These are phyloP conservation scores for Cydia amplana DNA, from an alignment of 1,140 invertebrate species.

Conservation along the genomic window DNA sequence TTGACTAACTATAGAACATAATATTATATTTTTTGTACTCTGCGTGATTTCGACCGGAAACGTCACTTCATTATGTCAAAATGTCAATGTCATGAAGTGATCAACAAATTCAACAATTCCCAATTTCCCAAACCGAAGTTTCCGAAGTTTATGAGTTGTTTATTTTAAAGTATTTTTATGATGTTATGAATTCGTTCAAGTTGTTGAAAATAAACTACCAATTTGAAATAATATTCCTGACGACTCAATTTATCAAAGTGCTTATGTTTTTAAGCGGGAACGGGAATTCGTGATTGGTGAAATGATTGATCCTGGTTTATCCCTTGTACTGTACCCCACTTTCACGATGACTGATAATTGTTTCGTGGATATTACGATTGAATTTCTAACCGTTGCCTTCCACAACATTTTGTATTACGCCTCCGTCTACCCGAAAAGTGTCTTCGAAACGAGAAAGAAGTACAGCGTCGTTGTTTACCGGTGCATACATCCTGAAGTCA, in stretches of 20 bases:
- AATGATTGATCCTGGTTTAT: background rate
- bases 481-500: conserved; percentile 81
- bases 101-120: too few species aligned
- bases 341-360: conserved; percentile 58
- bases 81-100: background rate
- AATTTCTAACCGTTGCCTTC: conserved; percentile 82
- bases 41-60: conserved; percentile 1
- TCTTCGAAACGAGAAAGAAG: conserved; percentile 81
- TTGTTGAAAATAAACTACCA: too few species aligned
- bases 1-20: background rate
- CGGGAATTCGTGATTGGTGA: background rate
- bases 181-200: too few species aligned
- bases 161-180: too few species aligned
- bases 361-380: conserved; percentile 67
- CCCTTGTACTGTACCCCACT: background rate
- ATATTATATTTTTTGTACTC: background rate
- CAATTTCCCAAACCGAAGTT: too few species aligned
- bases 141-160: too few species aligned
- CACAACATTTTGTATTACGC: conserved; percentile 80
- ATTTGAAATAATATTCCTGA: too few species aligned
- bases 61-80: background rate
- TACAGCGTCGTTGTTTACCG: conserved; percentile 80
- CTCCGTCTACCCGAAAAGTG: conserved; percentile 81
- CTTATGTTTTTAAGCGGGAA: background rate
- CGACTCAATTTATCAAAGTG: background rate